Percentiles rank a stretch among this genome's conserved stretches.
Evolutionary conservation across 1,140 invertebrate genomes (phyloP).

Genomic region (Leptestheria dahalacensis): DNA sequence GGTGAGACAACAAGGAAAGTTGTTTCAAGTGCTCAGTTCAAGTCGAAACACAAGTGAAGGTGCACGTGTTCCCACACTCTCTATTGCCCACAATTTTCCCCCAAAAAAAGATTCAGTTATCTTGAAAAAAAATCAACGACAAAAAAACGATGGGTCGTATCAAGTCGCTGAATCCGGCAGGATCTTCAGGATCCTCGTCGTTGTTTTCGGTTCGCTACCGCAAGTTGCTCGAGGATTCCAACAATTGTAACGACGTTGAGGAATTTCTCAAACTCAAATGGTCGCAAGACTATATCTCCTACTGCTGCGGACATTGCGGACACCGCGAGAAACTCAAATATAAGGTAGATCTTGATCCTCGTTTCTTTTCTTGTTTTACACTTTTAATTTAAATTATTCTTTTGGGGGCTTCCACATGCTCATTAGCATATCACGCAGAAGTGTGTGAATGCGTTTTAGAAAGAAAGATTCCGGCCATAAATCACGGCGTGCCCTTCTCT

Average conservation of each 20-base stretch:
- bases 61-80: no score
- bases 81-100: no score
- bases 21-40: neutral
- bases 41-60: no score
- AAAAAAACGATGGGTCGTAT: slow-evolving; percentile 7
- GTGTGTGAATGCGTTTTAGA: no score
- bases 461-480: no score
- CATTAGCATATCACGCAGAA: no score
- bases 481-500: no score
- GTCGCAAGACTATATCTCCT: slow-evolving; percentile 42
- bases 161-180: slow-evolving; percentile 6
- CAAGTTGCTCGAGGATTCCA: slow-evolving; percentile 40
- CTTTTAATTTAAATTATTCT: no score
- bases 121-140: neutral
- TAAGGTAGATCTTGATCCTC: slow-evolving; percentile 8
- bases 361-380: no score
- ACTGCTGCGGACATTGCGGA: slow-evolving; percentile 45
- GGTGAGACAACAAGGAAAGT: neutral
- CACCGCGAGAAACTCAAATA: slow-evolving; percentile 42
- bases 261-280: slow-evolving; percentile 29
- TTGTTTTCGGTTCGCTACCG: slow-evolving; percentile 41
- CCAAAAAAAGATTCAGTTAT: neutral
- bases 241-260: slow-evolving; percentile 28
- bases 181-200: slow-evolving; percentile 21
- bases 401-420: no score